Evolutionary conservation across 2,113 vertebrate genomes (phyloP).

Genomic region (Perca fluviatilis): DNA sequence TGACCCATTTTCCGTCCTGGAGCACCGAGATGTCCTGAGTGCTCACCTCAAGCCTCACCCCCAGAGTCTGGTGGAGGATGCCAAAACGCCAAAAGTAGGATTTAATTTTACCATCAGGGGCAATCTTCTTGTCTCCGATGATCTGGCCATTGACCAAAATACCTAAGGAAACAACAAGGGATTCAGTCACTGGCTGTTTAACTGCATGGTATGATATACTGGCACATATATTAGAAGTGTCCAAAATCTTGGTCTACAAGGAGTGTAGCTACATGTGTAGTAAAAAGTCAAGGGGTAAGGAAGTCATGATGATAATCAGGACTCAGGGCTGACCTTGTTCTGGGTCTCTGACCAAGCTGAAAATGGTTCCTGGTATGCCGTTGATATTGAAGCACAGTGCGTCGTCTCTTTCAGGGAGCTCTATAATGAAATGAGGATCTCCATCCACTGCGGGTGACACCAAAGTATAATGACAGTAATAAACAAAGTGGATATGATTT

Average conservation of each 20-base stretch:
- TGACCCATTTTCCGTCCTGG: slow-evolving; percentile 76
- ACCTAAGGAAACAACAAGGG: slow-evolving; percentile 77
- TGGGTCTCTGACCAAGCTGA: slow-evolving; percentile 90
- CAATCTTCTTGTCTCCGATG: slow-evolving; percentile 89
- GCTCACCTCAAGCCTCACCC: slow-evolving; percentile 87
- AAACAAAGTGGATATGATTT: not conserved
- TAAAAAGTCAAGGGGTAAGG: not conserved
- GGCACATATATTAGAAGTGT: not conserved
- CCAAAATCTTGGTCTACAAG: not conserved
- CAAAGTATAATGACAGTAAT: not conserved
- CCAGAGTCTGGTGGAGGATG: slow-evolving; percentile 84
- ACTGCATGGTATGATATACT: not conserved
- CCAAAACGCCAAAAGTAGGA: slow-evolving; percentile 94
- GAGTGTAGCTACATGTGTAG: not conserved
- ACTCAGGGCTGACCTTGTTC: slow-evolving; percentile 84
- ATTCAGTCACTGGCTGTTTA: not conserved
- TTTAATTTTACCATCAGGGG: slow-evolving; percentile 78
- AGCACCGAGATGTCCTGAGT: slow-evolving; percentile 86
- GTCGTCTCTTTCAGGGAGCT: slow-evolving; percentile 87
- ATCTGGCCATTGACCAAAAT: slow-evolving; percentile 92
- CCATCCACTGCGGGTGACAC: slow-evolving; percentile 89
- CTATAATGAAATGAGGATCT: slow-evolving; percentile 96
- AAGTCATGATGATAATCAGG: not conserved
- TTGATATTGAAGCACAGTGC: slow-evolving; percentile 96
- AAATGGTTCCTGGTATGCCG: slow-evolving; percentile 89